Evolutionary conservation across 1,140 invertebrate genomes (phyloP).

Genomic region (Cotesia glomerata): DNA sequence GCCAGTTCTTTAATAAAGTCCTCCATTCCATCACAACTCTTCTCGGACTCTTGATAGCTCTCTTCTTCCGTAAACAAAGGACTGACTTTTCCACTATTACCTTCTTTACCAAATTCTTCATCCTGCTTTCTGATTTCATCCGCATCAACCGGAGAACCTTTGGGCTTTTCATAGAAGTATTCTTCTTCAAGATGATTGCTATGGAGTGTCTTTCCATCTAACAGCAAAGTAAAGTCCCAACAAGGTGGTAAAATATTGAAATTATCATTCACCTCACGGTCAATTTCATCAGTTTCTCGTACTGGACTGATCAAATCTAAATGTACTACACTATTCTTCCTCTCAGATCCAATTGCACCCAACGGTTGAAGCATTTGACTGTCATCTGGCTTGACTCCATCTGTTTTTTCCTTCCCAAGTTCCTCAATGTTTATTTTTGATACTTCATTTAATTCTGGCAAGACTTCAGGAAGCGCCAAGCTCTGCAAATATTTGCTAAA

Average conservation of each 20-base stretch:
- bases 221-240: conserved; percentile 41
- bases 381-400: background rate
- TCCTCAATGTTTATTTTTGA: background rate
- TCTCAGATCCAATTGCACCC: conserved; percentile 46
- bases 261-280: background rate
- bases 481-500: background rate
- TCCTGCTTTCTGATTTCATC: conserved; percentile 20
- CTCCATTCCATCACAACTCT: conserved; percentile 2
- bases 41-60: background rate
- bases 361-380: conserved; percentile 26
- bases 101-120: conserved; percentile 15
- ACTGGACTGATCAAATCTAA: background rate
- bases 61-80: background rate
- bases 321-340: conserved; percentile 33
- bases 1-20: conserved; percentile 16
- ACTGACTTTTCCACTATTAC: background rate
- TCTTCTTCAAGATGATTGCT: conserved; percentile 23
- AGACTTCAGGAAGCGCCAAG: background rate
- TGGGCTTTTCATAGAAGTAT: background rate
- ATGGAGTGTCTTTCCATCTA: conserved; percentile 34
- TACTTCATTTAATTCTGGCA: background rate
- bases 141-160: background rate
- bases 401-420: background rate
- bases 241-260: conserved; percentile 35
- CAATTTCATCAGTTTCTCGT: conserved; percentile 1